Evolutionary conservation across 2,113 vertebrate genomes (phyloP).

Genomic region (Scomber japonicus): DNA sequence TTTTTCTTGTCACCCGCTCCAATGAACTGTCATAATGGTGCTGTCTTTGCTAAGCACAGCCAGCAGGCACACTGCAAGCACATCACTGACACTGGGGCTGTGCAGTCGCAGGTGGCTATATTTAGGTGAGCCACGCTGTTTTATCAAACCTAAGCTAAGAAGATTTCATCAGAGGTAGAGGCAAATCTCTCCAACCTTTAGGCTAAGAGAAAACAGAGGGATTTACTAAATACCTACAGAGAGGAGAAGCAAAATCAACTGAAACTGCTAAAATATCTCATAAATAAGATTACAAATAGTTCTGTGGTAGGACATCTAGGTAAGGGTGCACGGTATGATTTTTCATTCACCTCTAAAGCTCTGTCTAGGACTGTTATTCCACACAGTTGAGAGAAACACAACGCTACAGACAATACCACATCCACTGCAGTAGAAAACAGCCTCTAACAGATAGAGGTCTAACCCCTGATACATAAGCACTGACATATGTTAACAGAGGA

Average conservation of each 20-base stretch:
- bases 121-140: conserved; percentile 68
- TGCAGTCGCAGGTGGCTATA: conserved; percentile 71
- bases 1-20: conserved; percentile 78
- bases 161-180: conserved; percentile 72
- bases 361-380: conserved; percentile 43
- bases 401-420: conserved; percentile 35
- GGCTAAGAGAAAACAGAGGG: conserved; percentile 60
- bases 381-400: conserved; percentile 32
- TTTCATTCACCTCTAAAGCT: conserved; percentile 49
- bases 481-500: background rate
- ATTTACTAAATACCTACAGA: conserved; percentile 66
- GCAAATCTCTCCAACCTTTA: conserved; percentile 73
- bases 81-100: conserved; percentile 67
- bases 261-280: conserved; percentile 55
- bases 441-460: conserved; percentile 24
- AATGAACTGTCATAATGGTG: conserved; percentile 71
- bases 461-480: background rate
- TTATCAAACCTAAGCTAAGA: conserved; percentile 74
- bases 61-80: conserved; percentile 72
- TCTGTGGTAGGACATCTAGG: conserved; percentile 40
- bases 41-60: conserved; percentile 69
- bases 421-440: conserved; percentile 18
- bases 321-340: conserved; percentile 2
- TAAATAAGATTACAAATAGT: conserved; percentile 63
- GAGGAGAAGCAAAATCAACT: conserved; percentile 50